Base-by-base conservation (phyloP, 1,140 invertebrate species). In the Meloidogyne chitwoodi region DNA sequence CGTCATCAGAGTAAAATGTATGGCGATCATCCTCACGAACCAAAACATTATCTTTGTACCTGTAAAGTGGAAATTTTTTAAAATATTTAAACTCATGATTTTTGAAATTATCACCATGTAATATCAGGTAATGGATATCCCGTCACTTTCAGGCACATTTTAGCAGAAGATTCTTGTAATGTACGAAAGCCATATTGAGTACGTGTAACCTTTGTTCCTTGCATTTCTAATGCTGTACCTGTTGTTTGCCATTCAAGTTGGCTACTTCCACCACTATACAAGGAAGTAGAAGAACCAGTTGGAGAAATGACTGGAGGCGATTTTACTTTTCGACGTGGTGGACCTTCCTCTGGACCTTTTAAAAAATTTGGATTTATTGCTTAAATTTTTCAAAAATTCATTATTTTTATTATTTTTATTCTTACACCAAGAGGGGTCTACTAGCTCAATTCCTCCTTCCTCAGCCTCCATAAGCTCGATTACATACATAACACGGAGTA, bases 61-160 rank as follows among this genome's bases (percentile, higher is more conserved):
- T 96, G 84, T 74, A 38, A 22, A 79, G 76, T 19, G 6, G n/a
- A 12, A 24, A 61, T 68, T 0, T 29, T 24, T 29, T 22, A 66
- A 24, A 29, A 0, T 66, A 66, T 19, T 26, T n/a, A n/a, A n/a
- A n/a, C n/a, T n/a, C n/a, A n/a, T 48, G 4, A 66, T 22, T 22
- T 24, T 22, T 68, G 63, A 68, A 0, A 8, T 68, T 29, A 56
- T 70, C 27, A 77, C 81, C 94, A 96, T 48, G 92, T 92, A 48
- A 98, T 92, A 68, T 92, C 91, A 14, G 95, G 95, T 87, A 94
- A 93, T 11, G 96, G 96, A 88, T 92, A 98, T 73, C 95, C 96
- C 86, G 93, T 93, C 77, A 96, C 92, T 85, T 93, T 91, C 24
- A 93, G 90, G 83, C 98, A 96, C 79, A 99, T 88, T 91, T 97